Evolutionary conservation across 2,797 vertebrate genomes (phyloP).

Genomic region (Malacoctenus gilli): DNA sequence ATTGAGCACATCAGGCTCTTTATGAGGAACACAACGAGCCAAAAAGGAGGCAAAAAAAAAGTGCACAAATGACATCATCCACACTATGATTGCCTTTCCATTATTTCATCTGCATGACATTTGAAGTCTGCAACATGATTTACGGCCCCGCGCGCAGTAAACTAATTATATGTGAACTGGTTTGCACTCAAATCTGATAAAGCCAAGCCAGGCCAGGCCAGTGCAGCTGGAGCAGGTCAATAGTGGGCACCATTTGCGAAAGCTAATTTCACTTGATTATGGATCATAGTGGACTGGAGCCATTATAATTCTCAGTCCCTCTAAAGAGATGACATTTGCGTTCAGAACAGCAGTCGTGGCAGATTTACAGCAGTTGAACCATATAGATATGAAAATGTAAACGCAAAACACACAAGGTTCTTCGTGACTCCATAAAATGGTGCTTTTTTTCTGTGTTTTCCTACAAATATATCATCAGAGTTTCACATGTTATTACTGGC

Average conservation of each 20-base stretch:
- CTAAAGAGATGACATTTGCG: slow-evolving; percentile 44
- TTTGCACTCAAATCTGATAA: slow-evolving; percentile 69
- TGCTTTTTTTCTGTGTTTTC: too few relatives aligned
- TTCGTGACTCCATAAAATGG: too few relatives aligned
- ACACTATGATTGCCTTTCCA: slow-evolving; percentile 66
- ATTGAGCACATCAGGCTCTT: slow-evolving; percentile 56
- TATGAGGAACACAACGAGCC: slow-evolving; percentile 40
- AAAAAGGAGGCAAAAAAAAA: slow-evolving; percentile 25
- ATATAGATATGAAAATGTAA: too few relatives aligned
- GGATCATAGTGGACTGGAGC: slow-evolving; percentile 47
- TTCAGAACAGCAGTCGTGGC: slow-evolving; percentile 9
- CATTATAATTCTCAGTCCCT: slow-evolving; percentile 44
- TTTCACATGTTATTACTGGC: too few relatives aligned
- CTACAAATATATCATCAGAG: too few relatives aligned
- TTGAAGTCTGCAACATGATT: slow-evolving; percentile 74
- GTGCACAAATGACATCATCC: slow-evolving; percentile 69
- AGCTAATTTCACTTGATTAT: slow-evolving; percentile 58
- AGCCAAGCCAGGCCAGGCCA: slow-evolving; percentile 43
- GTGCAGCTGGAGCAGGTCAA: slow-evolving; percentile 60
- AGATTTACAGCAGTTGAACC: not conserved
- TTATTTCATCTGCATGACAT: slow-evolving; percentile 70
- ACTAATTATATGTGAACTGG: slow-evolving; percentile 74
- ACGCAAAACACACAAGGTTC: too few relatives aligned
- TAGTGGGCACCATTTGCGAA: slow-evolving; percentile 35
- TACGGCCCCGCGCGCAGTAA: slow-evolving; percentile 68